Evolutionary conservation across 2,888 invertebrate genomes (phyloP), one percentile per base, ranked within the genome.

Genomic region (Patella ulyssiponensis): DNA sequence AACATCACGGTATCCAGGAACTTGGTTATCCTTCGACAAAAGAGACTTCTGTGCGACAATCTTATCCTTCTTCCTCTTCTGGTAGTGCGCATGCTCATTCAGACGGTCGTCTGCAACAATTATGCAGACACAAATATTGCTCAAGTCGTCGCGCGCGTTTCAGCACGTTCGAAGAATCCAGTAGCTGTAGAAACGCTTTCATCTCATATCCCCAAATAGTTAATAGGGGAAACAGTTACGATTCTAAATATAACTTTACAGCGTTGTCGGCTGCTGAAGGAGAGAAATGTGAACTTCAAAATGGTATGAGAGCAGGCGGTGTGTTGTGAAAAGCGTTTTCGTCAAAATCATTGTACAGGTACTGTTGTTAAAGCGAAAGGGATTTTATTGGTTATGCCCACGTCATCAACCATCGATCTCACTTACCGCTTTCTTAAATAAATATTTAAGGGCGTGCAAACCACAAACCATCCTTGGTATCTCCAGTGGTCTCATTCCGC

Each of bases 41-140:
- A 27, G 81, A 80, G 58, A 81, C 83, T 4, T 77, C 75, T 15
- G 51, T 77, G 56, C 53, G 70, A 11, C 78, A 54, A 56, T 79
- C 73, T 20, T 74, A 74, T 71, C 54, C 73, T 20, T 44, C 70
- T n/a, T 73, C 71, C 44, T 74, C 74, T 58, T 76, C 77, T 73
- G 77, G 80, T 44, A 75, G 77, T 64, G 79, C 76, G 70, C 83
- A 83, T 77, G 81, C 83, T 71, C 83, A 83, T 58, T 83, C 83
- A 51, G 83, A 83, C 72, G 83, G 83, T 64, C 77, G 83, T 23
- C 73, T 83, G 70, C 78, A 80, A 56, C 78, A 75, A 0, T 11
- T 83, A 11, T 83, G 83, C 71, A 80, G 83, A 23, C 83, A 83
- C 54, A 81, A 79, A 71, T 81, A 81, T 73, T 83, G 83, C 52